Percentiles rank a stretch among this genome's conserved stretches.
Conservation (phyloP, 2,888 invertebrate genomes). For the Iphiclides podalirius region DNA sequence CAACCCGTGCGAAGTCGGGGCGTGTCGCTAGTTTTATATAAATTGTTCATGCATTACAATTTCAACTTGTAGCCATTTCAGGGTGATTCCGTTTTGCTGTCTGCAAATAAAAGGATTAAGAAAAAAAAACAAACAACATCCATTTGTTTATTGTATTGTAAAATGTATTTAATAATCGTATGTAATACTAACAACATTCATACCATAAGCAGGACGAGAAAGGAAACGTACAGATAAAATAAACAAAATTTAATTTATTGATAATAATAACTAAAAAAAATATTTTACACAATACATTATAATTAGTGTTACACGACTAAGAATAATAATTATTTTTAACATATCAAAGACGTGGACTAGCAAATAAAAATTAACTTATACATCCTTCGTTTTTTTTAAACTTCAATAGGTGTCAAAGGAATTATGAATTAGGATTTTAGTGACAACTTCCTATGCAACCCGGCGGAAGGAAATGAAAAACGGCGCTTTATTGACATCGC, state of each 20-base stretch:
- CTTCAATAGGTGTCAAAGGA: slow-evolving; percentile 28
- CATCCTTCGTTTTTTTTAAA: slow-evolving; percentile 37
- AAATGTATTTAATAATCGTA: slow-evolving; percentile 23
- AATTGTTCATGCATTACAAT: no score
- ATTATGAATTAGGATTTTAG: slow-evolving; percentile 28
- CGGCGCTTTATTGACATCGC: slow-evolving; percentile 1
- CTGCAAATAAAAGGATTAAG: no score
- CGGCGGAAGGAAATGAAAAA: neutral
- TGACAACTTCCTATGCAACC: slow-evolving; percentile 6
- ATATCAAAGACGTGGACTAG: slow-evolving; percentile 76
- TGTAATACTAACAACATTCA: slow-evolving; percentile 23
- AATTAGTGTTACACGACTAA: slow-evolving; percentile 79
- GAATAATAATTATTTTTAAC: slow-evolving; percentile 77
- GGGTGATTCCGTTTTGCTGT: no score
- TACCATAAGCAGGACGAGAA: slow-evolving; percentile 29
- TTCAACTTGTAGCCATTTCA: no score
- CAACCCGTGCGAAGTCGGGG: no score
- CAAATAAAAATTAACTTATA: slow-evolving; percentile 74
- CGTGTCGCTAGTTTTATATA: no score
- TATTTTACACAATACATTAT: slow-evolving; percentile 79
- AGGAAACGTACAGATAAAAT: slow-evolving; percentile 65
- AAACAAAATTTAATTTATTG: slow-evolving; percentile 81
- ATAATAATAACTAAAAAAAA: slow-evolving; percentile 65
- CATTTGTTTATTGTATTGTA: slow-evolving; percentile 22
- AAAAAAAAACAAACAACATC: slow-evolving; percentile 9